Base-by-base conservation (phyloP, 1,140 invertebrate genomes). In the Tachypleus tridentatus region DNA sequence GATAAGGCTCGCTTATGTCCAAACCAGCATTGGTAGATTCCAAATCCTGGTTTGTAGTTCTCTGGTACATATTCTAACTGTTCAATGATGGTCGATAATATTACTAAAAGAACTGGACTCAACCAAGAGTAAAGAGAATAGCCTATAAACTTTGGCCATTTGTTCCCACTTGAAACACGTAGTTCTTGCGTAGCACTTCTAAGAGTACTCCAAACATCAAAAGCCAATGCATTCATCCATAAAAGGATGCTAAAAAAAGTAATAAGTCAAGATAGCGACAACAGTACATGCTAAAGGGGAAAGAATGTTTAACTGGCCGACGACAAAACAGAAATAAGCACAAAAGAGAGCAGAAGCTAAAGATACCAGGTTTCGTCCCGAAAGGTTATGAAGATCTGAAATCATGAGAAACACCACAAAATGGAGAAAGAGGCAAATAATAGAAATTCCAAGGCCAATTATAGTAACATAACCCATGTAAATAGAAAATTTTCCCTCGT, bases 191-290 rank as follows among this genome's bases (percentile, higher is more conserved):
- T 81, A 4, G 81, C 80, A 64, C 79, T 64, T 58, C 74, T 70
- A 5, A 83, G 73, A 47, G 83, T 82, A 48, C 77, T 72, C 75
- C 77, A 84, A 3, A 84, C 77, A 69, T 84, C 83, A 71, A 79
- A 84, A 0, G 82, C 77, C 74, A 85, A 79, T 3, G 81, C 78
- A 58, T 80, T 79, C 79, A 82, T 83, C 83, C 83, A 84, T 64
- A 79, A 80, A 84, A 84, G 0, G 82, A 77, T 0, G 79, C 76
- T 49, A 84, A 74, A 70, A 83, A 50, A 77, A 71, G 71, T 80
- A 84, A 66, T 81, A 81, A 3, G 80, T 77, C 10, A 75, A 61
- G 2, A 81, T 71, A 1, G 78, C 82, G n/a, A 80, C 71, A 0
- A 74, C 71, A 8, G 70, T 70, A 66, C 80, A 80, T 3, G 72